phyloP scores from a whole-genome alignment of 2,888 invertebrate genomes.

The Esperia sulphurella region DNA sequence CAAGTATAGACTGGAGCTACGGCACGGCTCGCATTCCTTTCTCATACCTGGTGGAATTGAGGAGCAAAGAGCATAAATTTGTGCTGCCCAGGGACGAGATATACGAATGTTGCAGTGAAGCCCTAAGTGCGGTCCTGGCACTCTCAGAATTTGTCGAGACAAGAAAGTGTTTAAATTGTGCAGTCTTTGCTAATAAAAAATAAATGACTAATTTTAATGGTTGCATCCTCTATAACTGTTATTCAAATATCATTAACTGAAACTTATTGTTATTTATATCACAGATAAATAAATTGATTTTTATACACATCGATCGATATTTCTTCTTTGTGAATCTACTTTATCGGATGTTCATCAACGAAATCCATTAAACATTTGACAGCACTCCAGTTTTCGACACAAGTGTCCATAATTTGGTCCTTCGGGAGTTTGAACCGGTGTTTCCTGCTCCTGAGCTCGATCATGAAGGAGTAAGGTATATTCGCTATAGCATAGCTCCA shows the following conservation, averaged over 20 bases:
- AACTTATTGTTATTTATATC: too few species aligned
- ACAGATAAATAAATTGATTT: background rate
- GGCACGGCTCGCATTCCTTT: conserved; percentile 63
- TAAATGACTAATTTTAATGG: background rate
- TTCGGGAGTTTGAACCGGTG: conserved; percentile 56
- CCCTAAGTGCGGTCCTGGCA: conserved; percentile 48
- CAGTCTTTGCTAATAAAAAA: conserved; percentile 17
- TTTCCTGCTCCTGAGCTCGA: conserved; percentile 59
- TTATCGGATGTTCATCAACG: conserved; percentile 38
- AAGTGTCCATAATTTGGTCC: conserved; percentile 57
- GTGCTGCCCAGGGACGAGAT: conserved; percentile 56
- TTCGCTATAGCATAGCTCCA: conserved; percentile 68
- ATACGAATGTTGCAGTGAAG: conserved; percentile 53
- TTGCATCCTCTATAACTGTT: background rate
- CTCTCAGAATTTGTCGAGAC: conserved; percentile 52
- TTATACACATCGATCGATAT: background rate
- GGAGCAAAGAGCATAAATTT: conserved; percentile 58
- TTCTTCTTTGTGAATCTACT: background rate
- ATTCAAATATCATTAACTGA: background rate
- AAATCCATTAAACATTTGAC: conserved; percentile 55
- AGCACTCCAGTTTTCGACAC: conserved; percentile 55
- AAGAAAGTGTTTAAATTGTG: conserved; percentile 49
- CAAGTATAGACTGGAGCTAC: conserved; percentile 73
- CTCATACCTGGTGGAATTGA: conserved; percentile 62
- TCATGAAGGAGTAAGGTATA: conserved; percentile 67